Base-by-base conservation (phyloP, 2,888 invertebrate species). In the Sarcophaga carnaria region DNA sequence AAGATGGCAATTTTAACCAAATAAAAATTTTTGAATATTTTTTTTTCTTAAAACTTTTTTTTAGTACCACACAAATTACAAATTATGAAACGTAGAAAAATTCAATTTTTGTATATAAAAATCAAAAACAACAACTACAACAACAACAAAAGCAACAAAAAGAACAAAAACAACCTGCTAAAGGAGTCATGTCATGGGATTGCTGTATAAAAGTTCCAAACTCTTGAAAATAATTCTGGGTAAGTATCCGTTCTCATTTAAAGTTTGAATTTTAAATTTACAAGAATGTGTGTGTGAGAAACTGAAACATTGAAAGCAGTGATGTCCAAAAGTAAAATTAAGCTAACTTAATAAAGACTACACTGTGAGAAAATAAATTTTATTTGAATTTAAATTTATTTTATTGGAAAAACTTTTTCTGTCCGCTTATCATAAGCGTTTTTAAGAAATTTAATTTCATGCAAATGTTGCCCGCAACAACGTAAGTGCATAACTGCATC, bases 181-280 rank as follows among this genome's bases (percentile, higher is more conserved):
- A 90, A 91, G 92, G 92, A 93, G 92, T 91, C 92, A 93, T 93
- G 93, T 93, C 93, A 93, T 93, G 93, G 93, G 93, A 93, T 93
- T 93, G 93, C 91, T 93, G 93, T 93, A 92, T 93, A 93, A 93
- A 92, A 89, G 93, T 92, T 93, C 93, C 93, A 93, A 92, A 91
- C 93, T 93, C 93, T 93, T 93, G 93, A 93, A 92, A 90, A 91
- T 90, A 93, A 93, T 93, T 93, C 93, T 93, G 93, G 93, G 93
- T 93, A 89, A 92, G 93, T 92, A 37, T 63, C n/a, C 37, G 37
- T 37, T 37, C 37, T 37, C 71, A 22, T 54, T 27, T 20, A 45
- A 69, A 22, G 66, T 37, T 12, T 47, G 6, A 37, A 49, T 27
- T 62, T 70, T 2, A n/a, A 37, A 37, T 37, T 37, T 37, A 37